Percentiles rank a stretch among this genome's conserved stretches.
Conservation (phyloP, 2,888 invertebrate species). For the Lepeophtheirus nordmannii region DNA sequence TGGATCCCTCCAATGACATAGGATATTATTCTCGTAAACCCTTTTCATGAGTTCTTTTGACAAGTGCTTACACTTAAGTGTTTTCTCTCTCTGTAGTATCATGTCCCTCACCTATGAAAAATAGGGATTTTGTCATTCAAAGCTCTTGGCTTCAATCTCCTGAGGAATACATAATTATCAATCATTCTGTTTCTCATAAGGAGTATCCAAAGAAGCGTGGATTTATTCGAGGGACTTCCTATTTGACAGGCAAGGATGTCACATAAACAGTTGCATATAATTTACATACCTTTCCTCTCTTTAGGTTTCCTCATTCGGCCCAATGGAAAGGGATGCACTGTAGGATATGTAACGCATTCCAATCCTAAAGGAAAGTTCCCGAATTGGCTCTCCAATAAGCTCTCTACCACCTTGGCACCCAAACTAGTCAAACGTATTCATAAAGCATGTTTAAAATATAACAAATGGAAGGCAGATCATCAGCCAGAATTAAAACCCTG, state of each 20-base stretch:
- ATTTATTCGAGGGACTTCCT: constrained; percentile 50
- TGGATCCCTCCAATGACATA: constrained; percentile 82
- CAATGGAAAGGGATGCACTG: constrained; percentile 48
- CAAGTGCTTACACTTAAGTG: not conserved
- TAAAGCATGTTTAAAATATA: constrained; percentile 64
- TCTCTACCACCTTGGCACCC: constrained; percentile 71
- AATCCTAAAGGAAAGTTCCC: constrained; percentile 76
- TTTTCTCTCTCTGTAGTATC: constrained; percentile 47
- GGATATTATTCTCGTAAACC: constrained; percentile 72
- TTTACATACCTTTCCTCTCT: not conserved
- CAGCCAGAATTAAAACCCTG: constrained; percentile 66
- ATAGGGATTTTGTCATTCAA: constrained; percentile 78
- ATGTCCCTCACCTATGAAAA: constrained; percentile 69
- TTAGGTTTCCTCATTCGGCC: constrained; percentile 50
- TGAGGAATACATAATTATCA: constrained; percentile 67
- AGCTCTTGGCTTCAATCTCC: constrained; percentile 79
- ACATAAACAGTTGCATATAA: not conserved
- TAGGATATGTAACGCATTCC: constrained; percentile 74
- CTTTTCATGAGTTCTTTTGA: not conserved
- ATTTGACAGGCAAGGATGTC: constrained; percentile 41
- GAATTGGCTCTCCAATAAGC: constrained; percentile 72
- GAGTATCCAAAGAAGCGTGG: constrained; percentile 68
- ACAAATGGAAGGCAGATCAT: constrained; percentile 62
- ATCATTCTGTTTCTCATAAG: constrained; percentile 76
- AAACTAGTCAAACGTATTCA: constrained; percentile 62